Base-by-base conservation (phyloP, 2,797 vertebrate genomes). In the Sebastes matsubarae region DNA sequence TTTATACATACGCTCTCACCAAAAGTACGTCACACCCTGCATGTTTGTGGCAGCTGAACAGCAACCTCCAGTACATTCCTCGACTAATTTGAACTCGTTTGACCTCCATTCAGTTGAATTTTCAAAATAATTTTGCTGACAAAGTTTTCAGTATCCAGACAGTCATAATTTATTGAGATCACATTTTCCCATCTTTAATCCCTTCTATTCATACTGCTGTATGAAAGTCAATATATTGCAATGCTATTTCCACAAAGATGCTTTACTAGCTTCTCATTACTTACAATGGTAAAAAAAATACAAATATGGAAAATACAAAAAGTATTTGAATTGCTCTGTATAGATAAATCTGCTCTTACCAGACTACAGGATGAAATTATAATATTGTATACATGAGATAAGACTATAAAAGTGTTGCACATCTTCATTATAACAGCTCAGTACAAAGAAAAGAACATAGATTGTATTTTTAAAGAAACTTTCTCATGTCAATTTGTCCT, bases 11-110 rank as follows among this genome's bases (percentile, higher is more conserved):
- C 80, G 2, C 77, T n/a, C 6, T 58, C 50, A 20, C 24, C 8
- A 30, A 24, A 52, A 63, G 5, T 34, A 25, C 0, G 61, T 84
- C 88, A 69, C 87, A 69, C 91, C 84, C 82, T 73, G 54, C 16
- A 0, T 36, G 34, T 71, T 42, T 55, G 65, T 81, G 83, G 69
- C 86, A 89, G 61, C 65, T 75, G 68, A 64, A 11, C 25, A 57
- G 27, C 10, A 59, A 8, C 30, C 29, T 30, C 24, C 6, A 11
- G 1, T 10, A 2, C 55, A 22, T 57, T 59, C 16, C 5, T 29
- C 13, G 4, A 9, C 14, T n/a, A 27, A 58, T 34, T 32, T 54
- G 2, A 61, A 29, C 8, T 55, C 8, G 9, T 58, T 55, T 24
- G 12, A 27, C 32, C 9, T 77, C 3, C 2, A 27, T 2, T 63